Percentiles rank a stretch among this genome's conserved stretches.
phyloP scores from a whole-genome alignment of 2,888 invertebrate species.

The Epistrophe grossulariae region DNA sequence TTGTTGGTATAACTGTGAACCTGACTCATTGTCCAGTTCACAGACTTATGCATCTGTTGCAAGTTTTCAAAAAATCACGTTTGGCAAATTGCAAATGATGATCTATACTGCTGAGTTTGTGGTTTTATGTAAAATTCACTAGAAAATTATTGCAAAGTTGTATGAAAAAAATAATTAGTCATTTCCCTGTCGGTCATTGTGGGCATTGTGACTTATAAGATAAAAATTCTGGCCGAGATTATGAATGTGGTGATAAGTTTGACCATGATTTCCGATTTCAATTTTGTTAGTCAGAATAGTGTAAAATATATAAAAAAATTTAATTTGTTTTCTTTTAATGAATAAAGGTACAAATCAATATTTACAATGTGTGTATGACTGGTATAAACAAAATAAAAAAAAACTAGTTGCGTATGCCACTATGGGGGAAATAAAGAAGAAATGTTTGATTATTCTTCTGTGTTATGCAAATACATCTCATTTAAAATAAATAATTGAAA shows the following conservation, averaged over 20 bases:
- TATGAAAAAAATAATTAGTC: slow-evolving; percentile 5
- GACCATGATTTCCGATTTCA: neutral
- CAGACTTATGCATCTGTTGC: neutral
- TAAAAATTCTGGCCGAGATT: neutral
- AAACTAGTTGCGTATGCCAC: too few species aligned
- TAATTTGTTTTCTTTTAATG: too few species aligned
- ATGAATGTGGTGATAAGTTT: neutral
- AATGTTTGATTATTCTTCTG: too few species aligned
- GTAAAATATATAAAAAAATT: too few species aligned
- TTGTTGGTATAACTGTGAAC: neutral
- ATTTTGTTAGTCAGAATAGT: neutral
- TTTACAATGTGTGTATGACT: too few species aligned
- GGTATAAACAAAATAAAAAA: too few species aligned
- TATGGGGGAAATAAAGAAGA: too few species aligned
- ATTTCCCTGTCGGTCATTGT: slow-evolving; percentile 1
- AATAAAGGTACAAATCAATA: too few species aligned
- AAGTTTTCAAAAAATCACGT: slow-evolving; percentile 21
- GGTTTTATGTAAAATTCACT: slow-evolving; percentile 3
- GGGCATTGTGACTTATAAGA: neutral
- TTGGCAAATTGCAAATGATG: slow-evolving; percentile 26
- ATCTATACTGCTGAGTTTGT: slow-evolving; percentile 3
- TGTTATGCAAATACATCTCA: too few species aligned
- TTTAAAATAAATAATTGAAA: too few species aligned
- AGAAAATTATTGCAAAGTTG: neutral
- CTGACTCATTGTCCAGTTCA: slow-evolving; percentile 46